Evolutionary conservation across 2,797 vertebrate genomes (phyloP), one percentile per base, ranked within the genome.

Genomic region (Brachyrhaphis roseni): DNA sequence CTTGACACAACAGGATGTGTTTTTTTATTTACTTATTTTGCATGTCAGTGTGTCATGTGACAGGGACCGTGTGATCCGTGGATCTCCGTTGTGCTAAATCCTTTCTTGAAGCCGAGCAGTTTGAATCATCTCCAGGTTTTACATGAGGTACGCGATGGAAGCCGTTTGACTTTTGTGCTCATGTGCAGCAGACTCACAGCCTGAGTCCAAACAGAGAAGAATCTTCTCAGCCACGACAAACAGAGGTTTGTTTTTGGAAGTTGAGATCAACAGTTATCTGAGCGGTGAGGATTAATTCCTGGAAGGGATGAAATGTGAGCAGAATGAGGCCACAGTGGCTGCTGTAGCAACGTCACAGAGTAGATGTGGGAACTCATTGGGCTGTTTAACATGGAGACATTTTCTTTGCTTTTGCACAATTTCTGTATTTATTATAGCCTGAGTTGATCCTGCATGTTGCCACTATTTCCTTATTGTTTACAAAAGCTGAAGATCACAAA

Each of bases 381-480:
- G 75, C 66, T 83, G 62, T 80, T 84, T n/a, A 72, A 86, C 75
- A 76, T 49, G 47, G 47, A 74, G 78, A 79, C 45, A 70, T 86
- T 90, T 82, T 66, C 41, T 59, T 10, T 64, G 75, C 74, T 86
- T 83, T 88, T 83, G 78, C 79, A 84, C 84, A 88, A 81, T 84
- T 73, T 41, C 82, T 85, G 72, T 53, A 84, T 90, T 88, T 82
- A 78, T 80, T 36, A 20, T 89, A 80, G 74, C 82, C 84, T 84
- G 47, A 72, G 87, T 74, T 88, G 87, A 88, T 86, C 84, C 90
- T 91, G 95, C 97, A 98, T 97, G 97, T 93, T 86, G 78, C 96
- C 75, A 89, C 89, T 94, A 70, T 89, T 82, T 91, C 89, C 89
- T 91, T 85, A 93, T 88, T 82, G 82, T 95, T 95, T 94, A 95